Conservation (phyloP, 2,797 vertebrate genomes). For the Syncerus caffer region DNA sequence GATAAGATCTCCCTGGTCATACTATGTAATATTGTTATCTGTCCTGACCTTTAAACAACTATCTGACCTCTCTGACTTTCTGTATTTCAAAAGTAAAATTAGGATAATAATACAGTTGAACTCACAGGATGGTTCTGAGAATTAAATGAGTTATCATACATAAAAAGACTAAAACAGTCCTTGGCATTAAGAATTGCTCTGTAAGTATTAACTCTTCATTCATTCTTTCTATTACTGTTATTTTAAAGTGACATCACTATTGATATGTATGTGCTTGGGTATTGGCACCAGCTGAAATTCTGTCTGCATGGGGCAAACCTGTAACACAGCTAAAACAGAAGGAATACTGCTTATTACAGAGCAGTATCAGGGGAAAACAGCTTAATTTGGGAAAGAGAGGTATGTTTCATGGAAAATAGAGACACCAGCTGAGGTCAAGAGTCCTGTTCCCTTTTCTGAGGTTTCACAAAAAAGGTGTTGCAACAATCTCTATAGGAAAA, state of each 20-base stretch:
- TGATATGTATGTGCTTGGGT: not conserved
- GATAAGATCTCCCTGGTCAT: not conserved
- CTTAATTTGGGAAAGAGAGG: not conserved
- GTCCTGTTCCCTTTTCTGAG: not conserved
- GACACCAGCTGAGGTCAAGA: not conserved
- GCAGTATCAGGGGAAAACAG: not conserved
- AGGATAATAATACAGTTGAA: not conserved
- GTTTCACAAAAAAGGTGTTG: not conserved
- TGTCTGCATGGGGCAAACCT: not conserved
- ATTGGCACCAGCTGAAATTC: not conserved
- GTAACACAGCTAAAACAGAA: not conserved
- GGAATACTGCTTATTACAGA: not conserved
- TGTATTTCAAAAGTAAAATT: not conserved
- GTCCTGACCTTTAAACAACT: not conserved
- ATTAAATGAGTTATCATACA: not conserved
- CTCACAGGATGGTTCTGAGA: not conserved
- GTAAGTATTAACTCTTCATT: not conserved
- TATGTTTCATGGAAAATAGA: not conserved
- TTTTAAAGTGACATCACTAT: not conserved
- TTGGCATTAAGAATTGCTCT: not conserved
- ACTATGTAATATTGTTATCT: not conserved
- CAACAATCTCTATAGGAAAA: not conserved
- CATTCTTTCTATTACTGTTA: not conserved
- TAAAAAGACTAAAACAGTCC: not conserved
- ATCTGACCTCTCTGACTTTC: not conserved